These are phyloP conservation scores for Hymenopus coronatus DNA, from an alignment of 2,888 invertebrate genomes.

Conservation along the genomic window DNA sequence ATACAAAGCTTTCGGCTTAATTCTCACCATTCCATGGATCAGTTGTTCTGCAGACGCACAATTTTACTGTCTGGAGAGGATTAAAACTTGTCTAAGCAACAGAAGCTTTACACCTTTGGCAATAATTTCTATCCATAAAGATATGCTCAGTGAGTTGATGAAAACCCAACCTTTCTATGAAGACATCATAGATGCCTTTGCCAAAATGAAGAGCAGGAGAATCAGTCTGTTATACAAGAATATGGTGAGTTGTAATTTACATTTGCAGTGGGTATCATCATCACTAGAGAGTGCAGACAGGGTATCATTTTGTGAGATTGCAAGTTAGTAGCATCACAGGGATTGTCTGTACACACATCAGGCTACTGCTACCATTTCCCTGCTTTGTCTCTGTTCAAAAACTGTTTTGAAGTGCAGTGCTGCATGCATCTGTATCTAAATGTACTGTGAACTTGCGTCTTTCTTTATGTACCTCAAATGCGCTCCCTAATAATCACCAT, in stretches of 20 bases:
- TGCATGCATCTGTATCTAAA: too few species aligned
- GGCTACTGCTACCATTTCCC: too few species aligned
- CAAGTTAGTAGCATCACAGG: too few species aligned
- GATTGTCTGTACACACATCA: too few species aligned
- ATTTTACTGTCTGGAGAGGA: not conserved
- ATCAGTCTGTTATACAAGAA: not conserved
- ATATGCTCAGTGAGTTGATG: not conserved
- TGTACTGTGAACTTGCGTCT: too few species aligned
- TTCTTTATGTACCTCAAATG: too few species aligned
- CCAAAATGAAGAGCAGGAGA: not conserved
- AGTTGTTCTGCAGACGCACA: not conserved
- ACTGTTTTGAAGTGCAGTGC: too few species aligned
- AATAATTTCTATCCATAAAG: not conserved
- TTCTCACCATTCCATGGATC: not conserved
- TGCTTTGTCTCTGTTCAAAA: too few species aligned
- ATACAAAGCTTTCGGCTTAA: not conserved
- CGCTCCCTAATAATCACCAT: too few species aligned
- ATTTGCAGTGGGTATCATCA: too few species aligned
- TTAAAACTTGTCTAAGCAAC: not conserved
- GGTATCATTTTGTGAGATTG: too few species aligned
- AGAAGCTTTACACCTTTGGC: not conserved
- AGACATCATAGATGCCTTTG: not conserved
- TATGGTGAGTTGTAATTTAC: not conserved
- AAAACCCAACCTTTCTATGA: not conserved
- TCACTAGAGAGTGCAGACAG: too few species aligned